Base-by-base conservation (phyloP, 2,113 vertebrate species). In the Cryptomyrus ogoouensis region DNA sequence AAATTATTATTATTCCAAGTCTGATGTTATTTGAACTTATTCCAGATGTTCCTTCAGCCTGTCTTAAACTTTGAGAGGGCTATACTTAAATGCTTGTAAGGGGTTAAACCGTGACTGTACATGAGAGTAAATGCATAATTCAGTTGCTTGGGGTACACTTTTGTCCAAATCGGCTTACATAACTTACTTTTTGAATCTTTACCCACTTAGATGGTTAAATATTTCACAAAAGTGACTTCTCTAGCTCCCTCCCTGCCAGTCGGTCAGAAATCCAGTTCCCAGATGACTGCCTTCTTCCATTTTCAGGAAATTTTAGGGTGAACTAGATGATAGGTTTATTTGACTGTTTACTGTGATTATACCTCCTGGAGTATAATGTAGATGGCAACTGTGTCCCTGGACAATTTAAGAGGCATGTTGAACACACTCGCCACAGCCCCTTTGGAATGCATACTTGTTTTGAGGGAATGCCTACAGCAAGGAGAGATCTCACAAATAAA, bases 271-370 rank as follows among this genome's bases (percentile, higher is more conserved):
- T 19, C 15, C 27, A 35, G 8, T 24, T 56, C 50, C 47, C 47
- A 31, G 47, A 47, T 27, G 46, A 47, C 27, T 52, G 49, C 84
- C 46, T 87, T 31, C 46, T 15, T 80, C 35, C 31, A 7, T 86
- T 86, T 50, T 49, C 44, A 86, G 83, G 47, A 24, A 47, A 47
- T 50, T 86, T 27, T n/a, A 87, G n/a, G 85, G 27, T 87, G 49
- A 87, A 87, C 27, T 87, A 53, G 50, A 53, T 53, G 85, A 87
- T 39, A 53, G 85, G 85, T 87, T 84, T 53, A 56, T 53, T 39
- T 53, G 49, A 56, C 47, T n/a, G 27, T 46, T 47, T 24, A 47
- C 83, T n/a, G 83, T 84, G 83, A 84, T 84, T 84, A 84, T 84
- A 84, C 19, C 83, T 47, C 83, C 21, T 47, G 24, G 10, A 24